Evolutionary conservation across 2,113 vertebrate species (phyloP).

Genomic region (Aphelocoma coerulescens): DNA sequence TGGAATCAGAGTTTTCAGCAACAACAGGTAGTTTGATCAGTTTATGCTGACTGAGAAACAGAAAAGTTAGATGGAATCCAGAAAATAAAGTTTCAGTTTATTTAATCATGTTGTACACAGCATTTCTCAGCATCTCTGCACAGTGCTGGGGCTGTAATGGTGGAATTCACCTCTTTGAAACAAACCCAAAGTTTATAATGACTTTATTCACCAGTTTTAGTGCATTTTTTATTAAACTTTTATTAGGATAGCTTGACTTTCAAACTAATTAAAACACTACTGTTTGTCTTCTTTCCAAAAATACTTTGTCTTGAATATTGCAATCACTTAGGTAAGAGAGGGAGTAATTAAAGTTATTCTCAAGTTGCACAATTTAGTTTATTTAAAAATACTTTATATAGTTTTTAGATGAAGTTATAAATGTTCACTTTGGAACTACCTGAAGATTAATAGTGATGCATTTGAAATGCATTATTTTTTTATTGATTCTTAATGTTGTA

Average conservation of each 20-base stretch:
- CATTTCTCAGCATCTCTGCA: neutral
- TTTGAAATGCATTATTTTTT: conserved; percentile 97
- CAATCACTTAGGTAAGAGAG: conserved; percentile 9
- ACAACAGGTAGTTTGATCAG: neutral
- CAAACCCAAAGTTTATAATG: neutral
- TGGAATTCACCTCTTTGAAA: neutral
- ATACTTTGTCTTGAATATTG: conserved; percentile 1
- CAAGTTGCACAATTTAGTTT: conserved; percentile 48
- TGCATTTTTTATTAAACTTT: neutral
- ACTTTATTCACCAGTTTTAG: neutral
- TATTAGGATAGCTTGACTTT: neutral
- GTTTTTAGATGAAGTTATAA: conserved; percentile 84
- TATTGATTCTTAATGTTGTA: conserved; percentile 99
- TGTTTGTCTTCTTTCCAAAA: conserved; percentile 29
- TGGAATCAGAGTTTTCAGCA: neutral
- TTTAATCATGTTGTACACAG: neutral
- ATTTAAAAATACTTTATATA: conserved; percentile 71
- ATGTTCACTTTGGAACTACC: conserved; percentile 76
- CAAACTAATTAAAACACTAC: neutral
- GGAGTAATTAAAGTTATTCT: conserved; percentile 64
- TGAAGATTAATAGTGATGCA: conserved; percentile 87
- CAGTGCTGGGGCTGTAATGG: neutral
- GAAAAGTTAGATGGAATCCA: neutral
- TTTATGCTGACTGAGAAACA: neutral
- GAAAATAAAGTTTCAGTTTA: neutral